A percentile compares a stretch with the other conserved stretches of the same genome.
phyloP scores from a whole-genome alignment of 2,113 vertebrate species.

The Solea senegalensis region DNA sequence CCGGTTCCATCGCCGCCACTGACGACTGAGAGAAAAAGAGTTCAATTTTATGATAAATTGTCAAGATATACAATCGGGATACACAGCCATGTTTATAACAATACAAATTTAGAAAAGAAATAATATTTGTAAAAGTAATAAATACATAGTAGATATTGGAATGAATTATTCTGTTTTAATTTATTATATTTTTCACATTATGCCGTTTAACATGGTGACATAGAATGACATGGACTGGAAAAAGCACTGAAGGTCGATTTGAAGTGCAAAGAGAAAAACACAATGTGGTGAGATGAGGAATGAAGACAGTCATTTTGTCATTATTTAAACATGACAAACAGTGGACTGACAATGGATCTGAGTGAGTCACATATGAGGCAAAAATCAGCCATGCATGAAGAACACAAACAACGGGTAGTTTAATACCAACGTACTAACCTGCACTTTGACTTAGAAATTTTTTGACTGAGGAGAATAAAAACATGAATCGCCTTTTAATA shows the following conservation, averaged over 20 bases:
- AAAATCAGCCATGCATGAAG: conserved; percentile 42
- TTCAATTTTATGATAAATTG: not conserved
- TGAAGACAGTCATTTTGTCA: not conserved
- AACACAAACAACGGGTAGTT: conserved; percentile 21
- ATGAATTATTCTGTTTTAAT: not conserved
- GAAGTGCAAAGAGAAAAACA: not conserved
- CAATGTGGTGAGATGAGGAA: not conserved
- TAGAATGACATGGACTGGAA: not conserved
- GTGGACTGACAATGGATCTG: not conserved
- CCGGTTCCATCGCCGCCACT: conserved; percentile 97
- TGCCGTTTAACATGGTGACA: conserved; percentile 1
- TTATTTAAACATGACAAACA: conserved; percentile 2
- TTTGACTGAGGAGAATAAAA: conserved; percentile 87
- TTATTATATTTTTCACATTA: not conserved
- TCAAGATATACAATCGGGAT: not conserved
- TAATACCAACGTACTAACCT: conserved; percentile 87
- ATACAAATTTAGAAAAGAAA: too few relatives aligned
- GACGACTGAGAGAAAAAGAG: conserved; percentile 83
- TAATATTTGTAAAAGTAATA: too few relatives aligned
- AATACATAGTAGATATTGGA: not conserved
- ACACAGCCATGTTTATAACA: too few relatives aligned
- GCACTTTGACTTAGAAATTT: conserved; percentile 97
- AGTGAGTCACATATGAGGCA: conserved; percentile 14
- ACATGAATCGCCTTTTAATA: conserved; percentile 48
- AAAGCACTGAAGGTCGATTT: not conserved